Evolutionary conservation across 2,113 vertebrate genomes (phyloP), one percentile per base, ranked within the genome.

Genomic region (Sinocyclocheilus maitianheensis): DNA sequence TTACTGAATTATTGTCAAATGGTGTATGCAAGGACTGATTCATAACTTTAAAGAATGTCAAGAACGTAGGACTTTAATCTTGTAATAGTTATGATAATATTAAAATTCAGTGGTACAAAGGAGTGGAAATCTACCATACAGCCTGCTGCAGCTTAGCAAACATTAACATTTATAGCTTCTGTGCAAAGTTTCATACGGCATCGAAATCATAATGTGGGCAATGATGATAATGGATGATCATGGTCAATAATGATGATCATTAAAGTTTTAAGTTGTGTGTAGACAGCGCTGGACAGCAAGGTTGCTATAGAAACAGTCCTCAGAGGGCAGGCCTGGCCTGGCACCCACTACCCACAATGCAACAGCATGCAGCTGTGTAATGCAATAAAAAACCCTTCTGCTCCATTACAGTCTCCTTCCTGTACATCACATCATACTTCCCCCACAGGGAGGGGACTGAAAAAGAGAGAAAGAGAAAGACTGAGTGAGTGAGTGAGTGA

Each of bases 381-480:
- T 86, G 85, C 78, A 86, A 86, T 86, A 86, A 80, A 79, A 55
- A 78, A 24, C 0, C 65, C 76, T 69, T 24, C 84, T 79, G 62
- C 48, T 67, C 84, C 84, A 85, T 85, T 79, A 85, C 62, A 53
- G 77, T 53, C 84, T 85, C 30, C n/a, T 86, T 81, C 78, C 85
- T 86, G 77, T 74, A 75, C 37, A 86, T 81, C 85, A 60, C 77
- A 86, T 86, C 78, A 81, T 62, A 74, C 85, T 58, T 46, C 67
- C 30, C 85, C 85, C 77, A 86, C 16, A 60, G 48, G 34, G 53
- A 79, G 46, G 48, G n/a, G n/a, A n/a, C n/a, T n/a, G n/a, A n/a
- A n/a, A n/a, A n/a, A n/a, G n/a, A n/a, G n/a, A n/a, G n/a, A n/a
- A n/a, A 78, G 43, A 87, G 80, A n/a, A 43, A 79, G 43, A 43